These are phyloP conservation scores for Ptychodera flava DNA, from an alignment of 35 echinoderm and acorn worm species.

Conservation along the genomic window DNA sequence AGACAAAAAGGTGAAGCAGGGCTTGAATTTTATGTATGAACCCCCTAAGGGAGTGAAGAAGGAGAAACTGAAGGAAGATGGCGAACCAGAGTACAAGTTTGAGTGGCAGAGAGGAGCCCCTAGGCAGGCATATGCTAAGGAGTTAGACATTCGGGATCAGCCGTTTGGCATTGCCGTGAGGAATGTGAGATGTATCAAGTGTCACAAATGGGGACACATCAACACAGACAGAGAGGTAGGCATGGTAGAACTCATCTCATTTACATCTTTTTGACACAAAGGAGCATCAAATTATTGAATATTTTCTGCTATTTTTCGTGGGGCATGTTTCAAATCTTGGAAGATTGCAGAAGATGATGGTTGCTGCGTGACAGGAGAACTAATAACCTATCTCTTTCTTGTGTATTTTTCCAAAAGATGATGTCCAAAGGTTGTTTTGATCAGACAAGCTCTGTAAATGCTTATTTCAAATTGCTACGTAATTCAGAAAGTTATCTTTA, in stretches of 20 bases:
- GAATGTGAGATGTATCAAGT: conserved; percentile 86
- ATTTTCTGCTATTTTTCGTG: not conserved
- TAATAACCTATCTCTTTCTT: too few species aligned
- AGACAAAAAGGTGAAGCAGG: conserved; percentile 95
- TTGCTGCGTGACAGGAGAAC: too few species aligned
- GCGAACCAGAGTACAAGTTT: conserved; percentile 77
- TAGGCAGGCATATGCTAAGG: conserved; percentile 58
- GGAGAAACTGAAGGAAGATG: conserved; percentile 44
- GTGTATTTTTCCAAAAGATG: too few species aligned
- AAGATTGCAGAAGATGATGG: not conserved
- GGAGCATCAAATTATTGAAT: not conserved
- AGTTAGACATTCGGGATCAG: conserved; percentile 60
- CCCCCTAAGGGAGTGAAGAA: conserved; percentile 81
- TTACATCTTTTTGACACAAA: too few species aligned
- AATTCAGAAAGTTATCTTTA: too few species aligned
- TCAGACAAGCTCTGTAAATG: too few species aligned
- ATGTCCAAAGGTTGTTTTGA: too few species aligned
- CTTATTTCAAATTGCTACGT: too few species aligned
- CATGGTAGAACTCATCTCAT: not conserved
- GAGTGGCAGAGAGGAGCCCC: conserved; percentile 89
- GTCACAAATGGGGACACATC: conserved; percentile 93
- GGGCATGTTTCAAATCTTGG: not conserved
- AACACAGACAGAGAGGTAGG: conserved; percentile 96
- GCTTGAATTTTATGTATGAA: conserved; percentile 96
- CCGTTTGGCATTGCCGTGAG: conserved; percentile 75